Base-by-base conservation (phyloP, 2,797 vertebrate species). In the Pempheris klunzingeri region DNA sequence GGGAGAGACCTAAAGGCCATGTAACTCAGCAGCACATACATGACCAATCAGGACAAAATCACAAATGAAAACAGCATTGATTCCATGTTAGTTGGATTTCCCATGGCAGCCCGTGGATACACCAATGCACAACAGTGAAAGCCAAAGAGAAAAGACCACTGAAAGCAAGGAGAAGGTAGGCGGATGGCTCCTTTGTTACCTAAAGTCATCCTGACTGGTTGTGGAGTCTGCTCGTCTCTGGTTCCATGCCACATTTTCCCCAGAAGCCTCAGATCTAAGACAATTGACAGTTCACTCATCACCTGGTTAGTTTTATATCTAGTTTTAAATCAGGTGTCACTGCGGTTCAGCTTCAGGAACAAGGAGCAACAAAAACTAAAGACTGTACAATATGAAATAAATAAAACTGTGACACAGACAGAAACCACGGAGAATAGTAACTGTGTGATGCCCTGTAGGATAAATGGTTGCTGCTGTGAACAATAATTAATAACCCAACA, bases 141-240 rank as follows among this genome's bases (percentile, higher is more conserved):
- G 78, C 81, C 86, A 90, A 77, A 78, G 70, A 90, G 78, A 83
- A 65, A 92, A 14, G 52, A 88, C 75, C 81, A 89, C 67, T 71
- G 74, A 83, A 67, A 88, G 85, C 79, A 57, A 80, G 69, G 26
- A 73, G 74, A 62, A 43, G 68, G 62, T n/a, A 22, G 82, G 30
- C 12, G 67, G 74, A 41, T 24, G 88, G 77, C 72, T 87, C 87
- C 91, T 68, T 84, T 22, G 92, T 95, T 95, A 96, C 95, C 95
- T 96, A 95, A 95, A 94, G 91, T 96, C 95, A 58, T 95, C 95
- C 87, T 94, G 94, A 92, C 93, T 94, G 77, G 94, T 90, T 66
- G 95, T 95, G 74, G 95, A 96, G 88, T 95, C 95, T 83, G 95
- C 83, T 87, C 95, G 92, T 85, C 90, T 90, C 87, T 94, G 92